A percentile compares a stretch with the other conserved stretches of the same genome.
These are phyloP conservation scores for Mesoclemmys tuberculata DNA, from an alignment of 2,113 vertebrate genomes.

Conservation along the genomic window DNA sequence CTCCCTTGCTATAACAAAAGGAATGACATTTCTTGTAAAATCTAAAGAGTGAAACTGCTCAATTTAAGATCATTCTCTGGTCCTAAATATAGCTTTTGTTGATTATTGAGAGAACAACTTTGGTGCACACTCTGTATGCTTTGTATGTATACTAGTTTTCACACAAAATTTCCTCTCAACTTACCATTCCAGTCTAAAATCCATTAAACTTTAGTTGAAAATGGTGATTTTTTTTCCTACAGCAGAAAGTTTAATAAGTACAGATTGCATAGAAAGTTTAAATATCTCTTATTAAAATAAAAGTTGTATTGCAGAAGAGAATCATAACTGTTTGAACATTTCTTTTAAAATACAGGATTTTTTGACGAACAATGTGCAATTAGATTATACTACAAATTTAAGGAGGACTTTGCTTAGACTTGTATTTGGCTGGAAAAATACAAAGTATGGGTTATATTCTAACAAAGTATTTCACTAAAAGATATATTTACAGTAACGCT, in stretches of 20 bases:
- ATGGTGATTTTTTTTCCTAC: not conserved
- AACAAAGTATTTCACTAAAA: not conserved
- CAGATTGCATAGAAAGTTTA: not conserved
- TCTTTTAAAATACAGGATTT: not conserved
- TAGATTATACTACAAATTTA: not conserved
- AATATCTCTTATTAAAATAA: not conserved
- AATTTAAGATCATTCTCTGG: not conserved
- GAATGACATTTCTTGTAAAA: not conserved
- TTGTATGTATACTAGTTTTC: not conserved
- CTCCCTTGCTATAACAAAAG: not conserved
- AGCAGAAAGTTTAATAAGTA: not conserved
- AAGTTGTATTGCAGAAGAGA: not conserved
- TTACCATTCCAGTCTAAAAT: not conserved
- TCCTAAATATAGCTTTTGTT: not conserved
- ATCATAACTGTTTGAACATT: not conserved
- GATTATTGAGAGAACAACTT: not conserved
- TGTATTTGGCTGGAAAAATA: not conserved
- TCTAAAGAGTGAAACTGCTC: not conserved
- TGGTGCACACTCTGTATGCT: not conserved
- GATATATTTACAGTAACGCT: not conserved
- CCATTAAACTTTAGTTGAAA: not conserved
- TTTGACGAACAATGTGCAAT: not conserved
- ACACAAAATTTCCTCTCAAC: not conserved
- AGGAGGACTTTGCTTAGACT: not conserved
- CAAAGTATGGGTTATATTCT: not conserved